Conservation (phyloP, 1,140 invertebrate genomes). For the Lerema accius region DNA sequence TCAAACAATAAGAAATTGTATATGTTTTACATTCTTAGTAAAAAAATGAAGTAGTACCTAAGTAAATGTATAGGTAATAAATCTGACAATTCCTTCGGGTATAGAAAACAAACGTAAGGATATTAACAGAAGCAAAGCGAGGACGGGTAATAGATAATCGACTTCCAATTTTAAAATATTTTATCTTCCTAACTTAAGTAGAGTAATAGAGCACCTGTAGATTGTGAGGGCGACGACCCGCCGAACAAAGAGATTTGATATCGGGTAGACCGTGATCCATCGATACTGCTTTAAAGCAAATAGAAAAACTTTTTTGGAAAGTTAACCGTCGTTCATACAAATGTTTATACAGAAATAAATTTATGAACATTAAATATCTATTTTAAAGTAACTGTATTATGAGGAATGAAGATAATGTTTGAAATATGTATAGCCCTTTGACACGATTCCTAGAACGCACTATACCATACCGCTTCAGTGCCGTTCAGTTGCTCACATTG, state of each 20-base stretch:
- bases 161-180: background rate
- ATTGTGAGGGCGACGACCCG: constrained; percentile 57
- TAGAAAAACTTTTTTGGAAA: constrained; percentile 33
- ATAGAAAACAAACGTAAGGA: background rate
- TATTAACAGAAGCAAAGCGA: background rate
- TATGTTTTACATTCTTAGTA: too few relatives aligned
- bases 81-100: background rate
- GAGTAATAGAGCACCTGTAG: constrained; percentile 49
- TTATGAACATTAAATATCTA: too few relatives aligned
- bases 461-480: too few relatives aligned
- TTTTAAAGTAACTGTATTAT: too few relatives aligned
- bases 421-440: too few relatives aligned
- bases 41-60: too few relatives aligned
- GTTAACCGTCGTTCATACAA: background rate
- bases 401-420: too few relatives aligned
- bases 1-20: too few relatives aligned
- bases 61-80: too few relatives aligned
- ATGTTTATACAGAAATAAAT: constrained; percentile 16
- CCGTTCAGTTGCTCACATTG: too few relatives aligned
- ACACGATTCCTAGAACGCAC: too few relatives aligned
- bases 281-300: constrained; percentile 36
- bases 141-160: background rate
- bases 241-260: constrained; percentile 55
- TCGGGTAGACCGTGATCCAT: constrained; percentile 46
- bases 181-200: constrained; percentile 13